Evolutionary conservation across 2,888 invertebrate genomes (phyloP).

Genomic region (Drosophila robusta): DNA sequence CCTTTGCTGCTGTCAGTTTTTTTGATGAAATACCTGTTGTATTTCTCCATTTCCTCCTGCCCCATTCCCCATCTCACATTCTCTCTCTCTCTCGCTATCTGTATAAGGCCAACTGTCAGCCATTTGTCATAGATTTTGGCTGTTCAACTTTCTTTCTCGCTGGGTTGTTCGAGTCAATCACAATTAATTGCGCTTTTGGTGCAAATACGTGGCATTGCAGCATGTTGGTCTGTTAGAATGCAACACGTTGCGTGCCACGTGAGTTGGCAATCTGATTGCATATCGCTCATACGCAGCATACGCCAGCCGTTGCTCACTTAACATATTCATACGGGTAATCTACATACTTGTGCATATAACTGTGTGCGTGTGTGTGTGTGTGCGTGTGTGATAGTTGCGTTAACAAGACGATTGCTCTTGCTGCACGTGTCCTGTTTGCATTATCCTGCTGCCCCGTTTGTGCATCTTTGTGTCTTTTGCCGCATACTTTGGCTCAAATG

Average conservation of each 20-base stretch:
- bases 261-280: conserved; percentile 32
- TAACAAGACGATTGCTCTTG: conserved; percentile 45
- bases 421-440: conserved; percentile 43
- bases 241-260: conserved; percentile 11
- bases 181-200: conserved; percentile 41
- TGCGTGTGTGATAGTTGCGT: conserved; percentile 27
- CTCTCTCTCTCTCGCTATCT: neutral
- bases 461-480: conserved; percentile 3
- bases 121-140: conserved; percentile 56
- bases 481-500: conserved; percentile 25
- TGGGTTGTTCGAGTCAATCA: conserved; percentile 22
- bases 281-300: conserved; percentile 64
- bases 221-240: conserved; percentile 28
- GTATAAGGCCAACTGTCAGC: conserved; percentile 42
- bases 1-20: conserved; percentile 35
- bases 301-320: conserved; percentile 42
- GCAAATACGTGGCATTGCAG: conserved; percentile 18
- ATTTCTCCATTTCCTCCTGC: conserved; percentile 9
- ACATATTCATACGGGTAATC: conserved; percentile 61
- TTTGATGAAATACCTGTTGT: conserved; percentile 31
- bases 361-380: conserved; percentile 5
- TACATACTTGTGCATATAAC: conserved; percentile 24
- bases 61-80: neutral
- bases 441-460: conserved; percentile 20
- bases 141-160: conserved; percentile 33